Evolutionary conservation across 2,797 vertebrate species (phyloP).

Genomic region (Chaetodon trifasciatus): DNA sequence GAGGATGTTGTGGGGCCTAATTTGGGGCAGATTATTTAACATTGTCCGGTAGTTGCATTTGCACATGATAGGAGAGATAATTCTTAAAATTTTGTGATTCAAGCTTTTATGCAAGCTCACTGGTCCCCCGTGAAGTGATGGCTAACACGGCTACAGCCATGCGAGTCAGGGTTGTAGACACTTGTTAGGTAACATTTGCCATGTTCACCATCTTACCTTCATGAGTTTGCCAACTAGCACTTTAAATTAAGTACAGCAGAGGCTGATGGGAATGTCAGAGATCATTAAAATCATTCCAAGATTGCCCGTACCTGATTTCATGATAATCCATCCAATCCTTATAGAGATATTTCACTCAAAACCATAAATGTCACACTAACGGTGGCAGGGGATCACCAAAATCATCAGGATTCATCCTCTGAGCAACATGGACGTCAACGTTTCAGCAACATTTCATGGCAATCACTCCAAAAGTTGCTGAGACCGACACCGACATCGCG

Average conservation of each 20-base stretch:
- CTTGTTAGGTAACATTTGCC: neutral
- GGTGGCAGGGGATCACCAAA: neutral
- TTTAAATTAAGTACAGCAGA: too few relatives aligned
- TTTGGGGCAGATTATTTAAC: neutral
- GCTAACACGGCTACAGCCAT: neutral
- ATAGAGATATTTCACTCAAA: neutral
- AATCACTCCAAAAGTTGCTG: neutral
- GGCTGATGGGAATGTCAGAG: neutral
- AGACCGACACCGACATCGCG: neutral
- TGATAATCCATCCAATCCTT: neutral
- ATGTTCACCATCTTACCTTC: neutral
- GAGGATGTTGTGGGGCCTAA: neutral
- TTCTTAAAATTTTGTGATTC: too few relatives aligned
- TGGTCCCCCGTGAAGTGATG: neutral
- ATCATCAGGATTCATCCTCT: neutral
- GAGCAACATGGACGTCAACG: neutral
- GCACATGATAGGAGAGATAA: neutral
- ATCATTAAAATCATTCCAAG: too few relatives aligned
- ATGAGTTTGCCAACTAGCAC: too few relatives aligned
- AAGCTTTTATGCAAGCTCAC: neutral
- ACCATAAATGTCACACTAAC: neutral
- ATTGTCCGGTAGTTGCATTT: neutral
- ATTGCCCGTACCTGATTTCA: neutral
- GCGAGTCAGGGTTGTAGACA: too few relatives aligned
- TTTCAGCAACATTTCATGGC: neutral